Evolutionary conservation across 2,888 invertebrate species (phyloP).

Genomic region (Venustoraphidia nigricollis): DNA sequence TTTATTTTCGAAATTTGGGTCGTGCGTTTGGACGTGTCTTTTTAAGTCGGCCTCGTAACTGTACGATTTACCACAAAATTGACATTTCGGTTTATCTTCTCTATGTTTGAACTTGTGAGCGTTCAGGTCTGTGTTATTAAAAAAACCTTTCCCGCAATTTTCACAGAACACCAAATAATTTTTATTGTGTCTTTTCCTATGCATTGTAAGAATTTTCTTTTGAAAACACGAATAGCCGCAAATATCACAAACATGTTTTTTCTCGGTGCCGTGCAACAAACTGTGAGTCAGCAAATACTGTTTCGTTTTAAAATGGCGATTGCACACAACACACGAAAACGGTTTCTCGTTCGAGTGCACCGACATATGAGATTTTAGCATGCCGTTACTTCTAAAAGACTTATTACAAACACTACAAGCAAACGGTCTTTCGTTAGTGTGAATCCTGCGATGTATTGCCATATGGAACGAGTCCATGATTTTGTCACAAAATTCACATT

Average conservation of each 20-base stretch:
- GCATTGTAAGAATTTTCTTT: slow-evolving; percentile 14
- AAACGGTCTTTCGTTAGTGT: slow-evolving; percentile 28
- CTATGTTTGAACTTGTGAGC: slow-evolving; percentile 5
- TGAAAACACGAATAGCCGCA: slow-evolving; percentile 21
- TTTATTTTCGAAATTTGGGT: slow-evolving; percentile 9
- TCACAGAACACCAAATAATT: slow-evolving; percentile 14
- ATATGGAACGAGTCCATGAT: background rate
- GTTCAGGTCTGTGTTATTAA: slow-evolving; percentile 6
- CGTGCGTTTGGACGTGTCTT: slow-evolving; percentile 16
- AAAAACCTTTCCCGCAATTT: slow-evolving; percentile 15
- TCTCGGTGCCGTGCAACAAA: slow-evolving; percentile 25
- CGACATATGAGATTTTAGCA: background rate
- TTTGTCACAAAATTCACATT: slow-evolving; percentile 5
- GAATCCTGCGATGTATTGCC: slow-evolving; percentile 29
- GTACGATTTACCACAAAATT: slow-evolving; percentile 27
- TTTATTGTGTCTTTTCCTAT: slow-evolving; percentile 19
- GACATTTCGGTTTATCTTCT: slow-evolving; percentile 11
- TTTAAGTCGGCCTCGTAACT: slow-evolving; percentile 29
- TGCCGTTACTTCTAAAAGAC: slow-evolving; percentile 17
- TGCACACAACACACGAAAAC: background rate
- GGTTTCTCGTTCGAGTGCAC: background rate
- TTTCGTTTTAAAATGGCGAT: slow-evolving; percentile 9
- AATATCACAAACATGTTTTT: slow-evolving; percentile 23
- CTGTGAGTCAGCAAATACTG: slow-evolving; percentile 14
- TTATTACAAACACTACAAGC: slow-evolving; percentile 27